Conservation (phyloP, 1,140 invertebrate species). For the Asobara japonica region DNA sequence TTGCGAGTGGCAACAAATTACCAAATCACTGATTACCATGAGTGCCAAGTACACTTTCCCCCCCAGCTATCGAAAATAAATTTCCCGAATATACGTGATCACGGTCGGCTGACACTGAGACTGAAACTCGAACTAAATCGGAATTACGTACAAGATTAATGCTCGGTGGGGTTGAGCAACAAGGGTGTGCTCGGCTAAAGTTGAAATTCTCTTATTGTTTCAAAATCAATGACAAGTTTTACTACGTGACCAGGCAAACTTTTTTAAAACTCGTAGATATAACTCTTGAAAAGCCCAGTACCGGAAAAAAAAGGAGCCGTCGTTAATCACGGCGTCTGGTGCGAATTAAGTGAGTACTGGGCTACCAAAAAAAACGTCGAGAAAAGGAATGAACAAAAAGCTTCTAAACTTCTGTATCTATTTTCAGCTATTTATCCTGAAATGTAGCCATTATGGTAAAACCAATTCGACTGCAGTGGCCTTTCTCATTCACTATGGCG, state of each 20-base stretch:
- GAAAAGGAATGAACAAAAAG: neutral
- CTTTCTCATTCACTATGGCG: neutral
- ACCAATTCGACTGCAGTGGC: conserved; percentile 35
- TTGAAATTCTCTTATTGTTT: neutral
- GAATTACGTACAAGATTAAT: conserved; percentile 50
- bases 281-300: neutral
- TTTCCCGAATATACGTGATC: conserved; percentile 49
- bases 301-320: neutral
- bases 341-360: conserved; percentile 21
- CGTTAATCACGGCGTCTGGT: neutral
- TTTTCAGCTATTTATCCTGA: conserved; percentile 39
- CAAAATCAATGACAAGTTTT: conserved; percentile 38
- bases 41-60: conserved; percentile 18
- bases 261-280: conserved; percentile 19
- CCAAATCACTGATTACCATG: conserved; percentile 57
- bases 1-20: conserved; percentile 53
- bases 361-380: neutral
- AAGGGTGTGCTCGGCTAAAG: neutral
- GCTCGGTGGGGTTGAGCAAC: conserved; percentile 38
- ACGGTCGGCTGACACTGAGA: conserved; percentile 39
- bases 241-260: conserved; percentile 5
- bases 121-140: conserved; percentile 26
- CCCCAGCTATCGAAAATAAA: conserved; percentile 51
- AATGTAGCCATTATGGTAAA: conserved; percentile 37
- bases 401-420: conserved; percentile 30